Evolutionary conservation across 1,140 invertebrate species (phyloP).

Genomic region (Phymorhynchus buccinoides): DNA sequence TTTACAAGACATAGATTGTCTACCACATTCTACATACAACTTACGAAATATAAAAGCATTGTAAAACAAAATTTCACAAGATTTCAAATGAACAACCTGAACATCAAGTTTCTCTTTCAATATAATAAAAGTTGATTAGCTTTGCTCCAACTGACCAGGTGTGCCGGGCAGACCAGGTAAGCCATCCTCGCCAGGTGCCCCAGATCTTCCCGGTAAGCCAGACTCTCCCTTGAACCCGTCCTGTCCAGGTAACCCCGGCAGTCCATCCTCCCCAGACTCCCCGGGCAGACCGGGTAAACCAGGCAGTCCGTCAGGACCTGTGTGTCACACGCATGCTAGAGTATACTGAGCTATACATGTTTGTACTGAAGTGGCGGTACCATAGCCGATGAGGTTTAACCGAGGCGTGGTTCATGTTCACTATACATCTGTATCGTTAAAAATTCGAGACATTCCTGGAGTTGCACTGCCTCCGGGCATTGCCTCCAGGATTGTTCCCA

Average conservation of each 20-base stretch:
- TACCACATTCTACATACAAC: too few species aligned
- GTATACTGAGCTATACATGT: too few species aligned
- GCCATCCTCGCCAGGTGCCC: slow-evolving; percentile 54
- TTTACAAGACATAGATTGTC: too few species aligned
- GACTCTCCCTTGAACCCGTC: slow-evolving; percentile 51
- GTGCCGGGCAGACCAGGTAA: slow-evolving; percentile 53
- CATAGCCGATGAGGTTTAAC: too few species aligned
- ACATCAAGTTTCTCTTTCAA: not conserved
- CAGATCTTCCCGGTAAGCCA: slow-evolving; percentile 54
- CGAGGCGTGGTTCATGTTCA: too few species aligned
- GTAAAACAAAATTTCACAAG: not conserved
- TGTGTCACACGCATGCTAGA: too few species aligned
- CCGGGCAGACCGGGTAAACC: slow-evolving; percentile 60
- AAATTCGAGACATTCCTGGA: too few species aligned
- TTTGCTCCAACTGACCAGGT: slow-evolving; percentile 49
- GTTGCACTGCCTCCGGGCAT: too few species aligned
- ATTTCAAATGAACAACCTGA: not conserved
- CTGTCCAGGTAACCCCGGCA: slow-evolving; percentile 54
- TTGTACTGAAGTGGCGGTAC: too few species aligned
- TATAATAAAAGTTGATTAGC: not conserved
- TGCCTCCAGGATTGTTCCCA: too few species aligned
- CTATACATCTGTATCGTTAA: too few species aligned
- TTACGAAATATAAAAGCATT: not conserved
- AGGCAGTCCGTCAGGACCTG: slow-evolving; percentile 55
- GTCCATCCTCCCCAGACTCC: slow-evolving; percentile 50